Evolutionary conservation across 2,113 vertebrate species (phyloP).

Genomic region (Columba livia): DNA sequence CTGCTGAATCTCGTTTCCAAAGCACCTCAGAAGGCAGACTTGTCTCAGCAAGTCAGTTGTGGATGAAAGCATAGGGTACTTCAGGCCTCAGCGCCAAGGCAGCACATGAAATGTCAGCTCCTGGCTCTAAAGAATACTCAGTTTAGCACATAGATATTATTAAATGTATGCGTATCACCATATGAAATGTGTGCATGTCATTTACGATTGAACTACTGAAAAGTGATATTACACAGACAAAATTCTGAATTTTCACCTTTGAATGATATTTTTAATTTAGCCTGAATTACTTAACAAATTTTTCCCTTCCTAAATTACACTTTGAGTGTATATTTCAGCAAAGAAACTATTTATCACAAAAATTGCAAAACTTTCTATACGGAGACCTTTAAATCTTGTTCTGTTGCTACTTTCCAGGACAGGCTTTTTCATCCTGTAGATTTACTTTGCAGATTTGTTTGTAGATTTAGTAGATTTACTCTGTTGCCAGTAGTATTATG

Average conservation of each 20-base stretch:
- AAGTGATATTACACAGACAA: neutral
- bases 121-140: neutral
- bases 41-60: neutral
- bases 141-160: neutral
- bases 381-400: conserved; percentile 31
- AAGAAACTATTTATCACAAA: neutral
- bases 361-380: neutral
- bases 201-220: neutral
- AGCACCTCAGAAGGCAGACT: neutral
- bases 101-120: neutral
- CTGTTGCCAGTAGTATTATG: neutral
- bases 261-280: neutral
- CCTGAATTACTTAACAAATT: neutral
- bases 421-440: conserved; percentile 6
- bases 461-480: conserved; percentile 1
- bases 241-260: neutral
- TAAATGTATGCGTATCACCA: neutral
- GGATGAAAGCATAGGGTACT: accelerated
- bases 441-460: conserved; percentile 46
- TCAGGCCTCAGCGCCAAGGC: neutral
- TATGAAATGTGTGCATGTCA: too few relatives aligned
- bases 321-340: neutral
- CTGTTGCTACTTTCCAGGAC: conserved; percentile 17
- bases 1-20: neutral
- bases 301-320: neutral